phyloP scores from a whole-genome alignment of 2,797 vertebrate genomes.

The Myripristis murdjan region DNA sequence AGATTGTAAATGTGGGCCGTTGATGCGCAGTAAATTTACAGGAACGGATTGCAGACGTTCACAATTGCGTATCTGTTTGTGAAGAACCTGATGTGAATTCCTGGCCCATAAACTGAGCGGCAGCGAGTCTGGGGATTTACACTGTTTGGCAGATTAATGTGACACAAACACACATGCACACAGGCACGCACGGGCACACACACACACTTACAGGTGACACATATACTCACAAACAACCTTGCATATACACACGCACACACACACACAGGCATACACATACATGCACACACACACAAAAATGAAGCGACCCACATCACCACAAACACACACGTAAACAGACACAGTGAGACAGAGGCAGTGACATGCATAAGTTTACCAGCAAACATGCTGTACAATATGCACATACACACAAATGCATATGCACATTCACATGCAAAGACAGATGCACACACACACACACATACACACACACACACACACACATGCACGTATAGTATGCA shows the following conservation, averaged over 20 bases:
- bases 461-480: slow-evolving; percentile 5
- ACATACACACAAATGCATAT: too few relatives aligned
- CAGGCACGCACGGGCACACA: too few relatives aligned
- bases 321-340: too few relatives aligned
- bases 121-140: slow-evolving; percentile 31
- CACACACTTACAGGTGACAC: too few relatives aligned
- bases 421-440: background rate
- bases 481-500: background rate
- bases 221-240: too few relatives aligned
- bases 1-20: slow-evolving; percentile 50
- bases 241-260: too few relatives aligned
- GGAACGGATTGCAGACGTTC: slow-evolving; percentile 27
- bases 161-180: slow-evolving; percentile 12
- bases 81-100: slow-evolving; percentile 52
- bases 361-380: too few relatives aligned
- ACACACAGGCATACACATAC: too few relatives aligned
- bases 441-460: slow-evolving; percentile 4
- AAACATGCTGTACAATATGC: too few relatives aligned
- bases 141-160: slow-evolving; percentile 14
- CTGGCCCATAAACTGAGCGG: slow-evolving; percentile 21
- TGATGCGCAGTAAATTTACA: slow-evolving; percentile 40
- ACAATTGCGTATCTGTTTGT: slow-evolving; percentile 45
- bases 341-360: too few relatives aligned
- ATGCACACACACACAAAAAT: too few relatives aligned
- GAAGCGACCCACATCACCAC: too few relatives aligned